Percentiles rank a stretch among this genome's conserved stretches.
These are phyloP conservation scores for Thermophis baileyi DNA, from an alignment of 2,113 vertebrate genomes.

Conservation along the genomic window DNA sequence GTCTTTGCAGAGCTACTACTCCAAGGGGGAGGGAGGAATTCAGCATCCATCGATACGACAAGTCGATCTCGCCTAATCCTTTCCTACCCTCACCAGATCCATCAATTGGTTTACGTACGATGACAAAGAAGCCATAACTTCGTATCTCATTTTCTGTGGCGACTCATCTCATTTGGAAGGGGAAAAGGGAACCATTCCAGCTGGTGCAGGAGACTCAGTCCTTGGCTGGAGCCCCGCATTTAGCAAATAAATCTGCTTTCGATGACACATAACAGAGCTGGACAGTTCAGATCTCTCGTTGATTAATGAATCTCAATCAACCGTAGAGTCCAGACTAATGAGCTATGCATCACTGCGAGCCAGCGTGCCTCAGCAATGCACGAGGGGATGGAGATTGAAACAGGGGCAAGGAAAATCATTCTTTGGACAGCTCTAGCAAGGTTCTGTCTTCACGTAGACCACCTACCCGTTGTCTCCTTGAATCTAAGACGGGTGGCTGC, in stretches of 20 bases:
- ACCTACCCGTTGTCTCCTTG: not conserved
- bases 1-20: rapidly evolving
- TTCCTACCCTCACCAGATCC: too few species aligned
- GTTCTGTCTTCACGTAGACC: not conserved
- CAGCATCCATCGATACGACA: slow-evolving; percentile 26
- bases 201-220: slow-evolving; percentile 24
- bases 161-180: slow-evolving; percentile 29
- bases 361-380: not conserved
- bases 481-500: not conserved
- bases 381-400: not conserved
- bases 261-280: slow-evolving; percentile 19
- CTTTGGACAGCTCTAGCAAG: not conserved
- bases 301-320: not conserved
- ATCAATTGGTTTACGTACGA: not conserved
- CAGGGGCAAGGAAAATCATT: not conserved
- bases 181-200: rapidly evolving
- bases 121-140: not conserved
- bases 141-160: not conserved
- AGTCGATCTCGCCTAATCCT: not conserved
- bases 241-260: slow-evolving; percentile 46
- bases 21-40: not conserved
- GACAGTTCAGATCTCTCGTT: not conserved
- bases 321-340: not conserved
- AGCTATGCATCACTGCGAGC: not conserved
- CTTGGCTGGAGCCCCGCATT: slow-evolving; percentile 18